These are phyloP conservation scores for Sapayoa aenigma DNA, from an alignment of 2,113 vertebrate species.

Conservation along the genomic window DNA sequence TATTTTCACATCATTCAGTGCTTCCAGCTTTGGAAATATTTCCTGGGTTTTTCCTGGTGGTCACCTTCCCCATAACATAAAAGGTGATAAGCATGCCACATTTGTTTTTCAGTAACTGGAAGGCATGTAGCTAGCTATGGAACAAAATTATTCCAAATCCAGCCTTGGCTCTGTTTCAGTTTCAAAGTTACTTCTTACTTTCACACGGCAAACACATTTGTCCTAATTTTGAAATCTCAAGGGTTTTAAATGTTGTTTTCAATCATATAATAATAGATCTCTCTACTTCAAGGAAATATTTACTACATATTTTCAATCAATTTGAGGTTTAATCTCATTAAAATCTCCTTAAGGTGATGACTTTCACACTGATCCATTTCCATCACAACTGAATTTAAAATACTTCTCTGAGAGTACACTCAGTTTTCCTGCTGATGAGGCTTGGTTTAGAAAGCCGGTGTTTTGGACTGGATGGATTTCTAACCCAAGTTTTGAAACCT, in stretches of 20 bases:
- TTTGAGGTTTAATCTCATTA: not conserved
- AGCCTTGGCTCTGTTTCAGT: slow-evolving; percentile 41
- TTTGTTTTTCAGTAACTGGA: not conserved
- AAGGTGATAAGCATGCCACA: not conserved
- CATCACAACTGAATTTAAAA: not conserved
- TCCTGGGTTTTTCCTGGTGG: not conserved
- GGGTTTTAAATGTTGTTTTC: slow-evolving; percentile 34
- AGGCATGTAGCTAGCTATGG: not conserved
- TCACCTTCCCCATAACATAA: not conserved
- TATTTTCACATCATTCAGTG: not conserved
- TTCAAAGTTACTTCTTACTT: slow-evolving; percentile 50
- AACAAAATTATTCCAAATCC: slow-evolving; percentile 16
- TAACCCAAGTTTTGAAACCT: rapidly evolving
- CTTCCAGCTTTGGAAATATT: not conserved
- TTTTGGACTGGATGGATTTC: not conserved
- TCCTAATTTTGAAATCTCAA: slow-evolving; percentile 54
- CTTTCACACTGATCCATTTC: not conserved
- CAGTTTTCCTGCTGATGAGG: not conserved
- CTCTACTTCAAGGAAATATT: not conserved
- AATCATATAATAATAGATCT: not conserved
- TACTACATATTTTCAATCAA: not conserved
- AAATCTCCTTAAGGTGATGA: not conserved
- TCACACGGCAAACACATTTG: slow-evolving; percentile 42
- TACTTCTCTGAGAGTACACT: not conserved
- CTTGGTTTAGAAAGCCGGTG: not conserved